Base-by-base conservation (phyloP, 1,140 invertebrate species). In the Octopus bimaculoides region DNA sequence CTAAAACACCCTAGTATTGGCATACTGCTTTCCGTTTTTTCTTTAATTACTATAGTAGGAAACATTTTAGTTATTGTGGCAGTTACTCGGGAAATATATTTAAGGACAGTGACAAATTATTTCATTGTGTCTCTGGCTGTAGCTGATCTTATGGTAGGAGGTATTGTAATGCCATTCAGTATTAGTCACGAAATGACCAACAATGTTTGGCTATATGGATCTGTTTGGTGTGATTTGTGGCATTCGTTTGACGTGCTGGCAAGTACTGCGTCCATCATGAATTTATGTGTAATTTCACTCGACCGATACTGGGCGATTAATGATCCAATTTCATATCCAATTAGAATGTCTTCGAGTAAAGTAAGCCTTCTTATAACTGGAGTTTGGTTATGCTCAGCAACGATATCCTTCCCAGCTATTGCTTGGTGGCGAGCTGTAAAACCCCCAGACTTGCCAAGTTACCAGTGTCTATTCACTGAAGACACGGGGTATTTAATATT, bases 21-120 rank as follows among this genome's bases (percentile, higher is more conserved):
- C 14, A 74, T 87, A 26, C 55, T 87, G 41, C 81, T 90, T 53
- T 82, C 85, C 3, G 78, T 85, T 8, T 96, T 97, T 83, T 96
- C 97, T 78, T 87, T 96, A 55, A 93, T 94, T 73, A 96, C 96
- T 0, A 92, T 97, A 14, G 91, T 86, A 20, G 97, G 97, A 20
- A 99, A 99, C 90, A 93, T 97, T 71, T 91, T 99, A 78, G 98
- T 99, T 5, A 98, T 99, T 82, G 91, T 98, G 10, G 96, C 96
- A 82, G 97, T 99, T 8, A 98, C 97, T 88, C 98, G 95, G 5
- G 97, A 99, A 89, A 94, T 96, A 86, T 97, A 97, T 6, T 91
- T 99, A n/a, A 92, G 97, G 79, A 98, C 97, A 80, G 97, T 99
- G 2, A 97, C 98, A 86, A 99, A 99, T 91, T 99, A 98, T 90